Conservation (phyloP, 2,797 vertebrate genomes). For the Pterois miles region DNA sequence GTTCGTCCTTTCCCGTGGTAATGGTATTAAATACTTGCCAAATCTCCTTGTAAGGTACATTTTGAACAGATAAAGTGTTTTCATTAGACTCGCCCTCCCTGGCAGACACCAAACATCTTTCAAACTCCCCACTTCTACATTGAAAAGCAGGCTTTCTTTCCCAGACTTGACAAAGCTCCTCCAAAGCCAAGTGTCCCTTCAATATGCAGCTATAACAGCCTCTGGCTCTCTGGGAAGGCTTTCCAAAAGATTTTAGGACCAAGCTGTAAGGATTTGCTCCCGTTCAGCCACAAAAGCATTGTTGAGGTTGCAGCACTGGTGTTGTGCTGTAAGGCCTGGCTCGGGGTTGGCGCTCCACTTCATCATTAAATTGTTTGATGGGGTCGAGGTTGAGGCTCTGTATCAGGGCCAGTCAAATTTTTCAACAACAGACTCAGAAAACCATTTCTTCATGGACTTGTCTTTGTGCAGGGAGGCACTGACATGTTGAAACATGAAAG, state of each 20-base stretch:
- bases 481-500: too few species aligned
- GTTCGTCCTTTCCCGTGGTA: too few species aligned
- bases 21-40: too few species aligned
- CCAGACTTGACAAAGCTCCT: slow-evolving; percentile 8
- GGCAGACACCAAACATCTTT: neutral
- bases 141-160: neutral
- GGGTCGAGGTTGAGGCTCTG: slow-evolving; percentile 11
- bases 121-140: neutral
- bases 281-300: slow-evolving; percentile 22
- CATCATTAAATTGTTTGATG: slow-evolving; percentile 14
- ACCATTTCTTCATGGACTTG: neutral
- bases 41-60: too few species aligned
- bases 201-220: neutral
- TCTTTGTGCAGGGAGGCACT: neutral
- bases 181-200: slow-evolving; percentile 6
- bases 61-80: too few species aligned
- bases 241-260: slow-evolving; percentile 9
- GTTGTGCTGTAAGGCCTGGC: slow-evolving; percentile 15
- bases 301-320: slow-evolving; percentile 21
- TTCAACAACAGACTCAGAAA: slow-evolving; percentile 20
- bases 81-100: neutral
- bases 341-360: slow-evolving; percentile 13
- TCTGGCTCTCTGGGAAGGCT: neutral
- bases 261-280: slow-evolving; percentile 25
- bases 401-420: slow-evolving; percentile 2